Percentiles rank a stretch among this genome's conserved stretches.
These are phyloP conservation scores for Drosophila sp. DNA, from an alignment of 1,140 invertebrate genomes.

Conservation along the genomic window DNA sequence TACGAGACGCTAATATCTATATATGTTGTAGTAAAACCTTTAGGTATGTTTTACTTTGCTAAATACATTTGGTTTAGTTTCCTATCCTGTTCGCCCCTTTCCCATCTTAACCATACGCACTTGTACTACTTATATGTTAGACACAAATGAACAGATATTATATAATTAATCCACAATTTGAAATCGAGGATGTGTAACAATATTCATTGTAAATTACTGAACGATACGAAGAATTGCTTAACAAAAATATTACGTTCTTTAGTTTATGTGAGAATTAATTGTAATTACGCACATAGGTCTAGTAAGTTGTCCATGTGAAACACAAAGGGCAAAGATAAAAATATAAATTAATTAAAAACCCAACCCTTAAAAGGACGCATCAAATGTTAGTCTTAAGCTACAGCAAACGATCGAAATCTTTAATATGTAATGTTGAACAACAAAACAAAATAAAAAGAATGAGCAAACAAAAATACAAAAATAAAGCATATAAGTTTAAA, in stretches of 20 bases:
- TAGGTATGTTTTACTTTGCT: conserved; percentile 65
- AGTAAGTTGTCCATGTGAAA: conserved; percentile 62
- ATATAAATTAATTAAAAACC: conserved; percentile 41
- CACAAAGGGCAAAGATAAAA: conserved; percentile 58
- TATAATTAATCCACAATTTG: conserved; percentile 64
- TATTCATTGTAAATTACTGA: conserved; percentile 74
- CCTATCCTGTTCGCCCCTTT: conserved; percentile 14
- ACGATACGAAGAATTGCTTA: conserved; percentile 43
- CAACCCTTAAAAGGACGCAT: conserved; percentile 50
- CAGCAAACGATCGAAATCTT: conserved; percentile 62
- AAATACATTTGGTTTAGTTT: conserved; percentile 52
- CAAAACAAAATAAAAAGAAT: conserved; percentile 37
- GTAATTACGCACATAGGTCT: conserved; percentile 68
- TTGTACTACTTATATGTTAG: conserved; percentile 55
- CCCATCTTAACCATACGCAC: conserved; percentile 39
- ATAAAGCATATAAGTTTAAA: conserved; percentile 62
- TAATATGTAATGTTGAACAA: conserved; percentile 69
- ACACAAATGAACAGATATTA: conserved; percentile 70
- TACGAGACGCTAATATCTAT: conserved; percentile 78
- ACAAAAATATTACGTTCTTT: conserved; percentile 48
- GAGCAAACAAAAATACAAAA: conserved; percentile 54
- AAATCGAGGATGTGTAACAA: conserved; percentile 63
- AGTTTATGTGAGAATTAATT: conserved; percentile 61
- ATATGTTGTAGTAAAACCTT: conserved; percentile 73
- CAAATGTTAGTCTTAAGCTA: conserved; percentile 69